Percentiles rank a stretch among this genome's conserved stretches.
These are phyloP conservation scores for Mya arenaria DNA, from an alignment of 1,140 invertebrate genomes.

Conservation along the genomic window DNA sequence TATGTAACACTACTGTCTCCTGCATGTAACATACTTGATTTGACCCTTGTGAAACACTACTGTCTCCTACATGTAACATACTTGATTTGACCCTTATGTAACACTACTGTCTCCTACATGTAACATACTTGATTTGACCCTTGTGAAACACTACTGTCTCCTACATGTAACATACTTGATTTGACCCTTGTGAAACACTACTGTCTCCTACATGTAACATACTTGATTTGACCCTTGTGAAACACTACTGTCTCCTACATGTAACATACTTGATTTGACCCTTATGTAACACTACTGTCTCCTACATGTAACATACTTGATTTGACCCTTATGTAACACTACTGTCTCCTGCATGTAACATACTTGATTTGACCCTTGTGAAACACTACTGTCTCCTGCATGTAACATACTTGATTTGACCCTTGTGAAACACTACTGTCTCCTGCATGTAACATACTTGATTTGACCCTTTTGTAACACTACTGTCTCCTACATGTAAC, in stretches of 20 bases:
- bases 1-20: neutral
- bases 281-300: too few relatives aligned
- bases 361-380: neutral
- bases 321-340: neutral
- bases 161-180: neutral
- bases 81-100: neutral
- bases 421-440: neutral
- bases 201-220: too few relatives aligned
- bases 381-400: too few relatives aligned
- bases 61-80: neutral
- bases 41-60: neutral
- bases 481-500: too few relatives aligned
- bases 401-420: neutral
- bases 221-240: neutral
- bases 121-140: neutral
- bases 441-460: neutral
- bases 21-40: slow-evolving; percentile 55
- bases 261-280: neutral
- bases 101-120: neutral
- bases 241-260: neutral
- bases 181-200: too few relatives aligned
- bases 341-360: neutral
- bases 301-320: neutral
- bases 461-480: neutral
- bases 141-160: neutral